Base-by-base conservation (phyloP, 2,113 vertebrate genomes). In the Oreochromis tanganicae region DNA sequence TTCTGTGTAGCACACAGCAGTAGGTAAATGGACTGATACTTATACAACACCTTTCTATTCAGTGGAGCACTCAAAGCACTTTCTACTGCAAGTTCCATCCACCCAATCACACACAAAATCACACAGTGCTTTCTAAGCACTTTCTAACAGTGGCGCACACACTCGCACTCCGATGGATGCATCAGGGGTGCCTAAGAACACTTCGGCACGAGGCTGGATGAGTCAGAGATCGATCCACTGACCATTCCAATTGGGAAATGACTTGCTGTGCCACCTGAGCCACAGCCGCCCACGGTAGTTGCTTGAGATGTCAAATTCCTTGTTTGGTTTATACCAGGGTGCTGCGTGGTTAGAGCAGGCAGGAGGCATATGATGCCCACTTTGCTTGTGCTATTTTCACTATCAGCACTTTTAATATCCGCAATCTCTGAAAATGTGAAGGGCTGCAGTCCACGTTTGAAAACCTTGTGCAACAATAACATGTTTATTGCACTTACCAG, bases 401-500 rank as follows among this genome's bases (percentile, higher is more conserved):
- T 12, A 52, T 50, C 16, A 8, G 17, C 27, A 4, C 16, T 32
- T 55, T 52, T 52, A 52, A 52, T n/a, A 48, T 48, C 68, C 0
- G 1, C 24, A 50, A 50, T 32, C 16, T 27, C 10, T 8, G 10
- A 17, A 78, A 52, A 50, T 19, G 73, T 78, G 9, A 75, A 50
- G 43, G 9, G 43, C 24, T 3, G 6, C 71, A 34, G 9, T 50
- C 5, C 10, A 19, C 2, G 4, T 78, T 32, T 78, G 0, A 78
- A 50, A 78, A 78, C 32, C 24, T 4, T 24, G 12, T 21, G 41
- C 63, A 36, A 59, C 9, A 5, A 0, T 34, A n/a, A 41, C 16
- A 34, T 1, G 6, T 21, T 78, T 27, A 66, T 12, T 61, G 4
- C 6, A 87, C 90, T 3, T 83, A 91, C 97, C 97, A 96, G 61